Percentiles rank a stretch among this genome's conserved stretches.
Conservation (phyloP, 2,113 vertebrate species). For the Casuarius casuarius region DNA sequence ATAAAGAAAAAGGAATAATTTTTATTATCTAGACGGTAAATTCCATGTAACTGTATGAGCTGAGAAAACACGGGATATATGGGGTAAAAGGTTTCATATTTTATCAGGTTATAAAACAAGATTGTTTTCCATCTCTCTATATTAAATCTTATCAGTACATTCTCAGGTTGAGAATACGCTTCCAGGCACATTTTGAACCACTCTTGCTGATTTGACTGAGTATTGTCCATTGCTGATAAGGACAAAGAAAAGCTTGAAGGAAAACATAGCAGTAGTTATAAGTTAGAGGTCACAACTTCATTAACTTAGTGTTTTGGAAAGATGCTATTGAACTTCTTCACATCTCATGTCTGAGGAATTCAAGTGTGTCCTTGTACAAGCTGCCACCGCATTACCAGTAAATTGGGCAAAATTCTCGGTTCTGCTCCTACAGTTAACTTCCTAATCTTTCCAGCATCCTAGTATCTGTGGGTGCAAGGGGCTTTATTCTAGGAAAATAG, state of each 20-base stretch:
- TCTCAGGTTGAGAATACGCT: neutral
- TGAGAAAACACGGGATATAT: neutral
- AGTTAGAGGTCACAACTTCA: neutral
- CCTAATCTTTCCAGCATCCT: neutral
- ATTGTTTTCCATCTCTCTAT: neutral
- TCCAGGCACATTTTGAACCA: neutral
- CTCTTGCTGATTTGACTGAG: neutral
- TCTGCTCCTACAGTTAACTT: neutral
- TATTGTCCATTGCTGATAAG: neutral
- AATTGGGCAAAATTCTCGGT: neutral
- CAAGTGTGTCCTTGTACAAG: neutral
- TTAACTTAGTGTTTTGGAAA: neutral
- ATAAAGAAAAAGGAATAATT: neutral
- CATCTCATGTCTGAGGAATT: neutral
- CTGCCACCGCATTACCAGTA: neutral
- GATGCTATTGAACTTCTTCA: neutral
- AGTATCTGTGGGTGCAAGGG: neutral
- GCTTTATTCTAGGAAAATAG: neutral
- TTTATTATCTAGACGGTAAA: neutral
- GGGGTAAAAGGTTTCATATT: neutral
- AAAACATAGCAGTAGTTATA: neutral
- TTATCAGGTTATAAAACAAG: neutral
- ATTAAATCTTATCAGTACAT: neutral
- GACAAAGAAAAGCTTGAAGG: neutral
- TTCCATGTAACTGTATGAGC: neutral